Conservation (phyloP, 2,888 invertebrate genomes). For the Melanotus villosus region DNA sequence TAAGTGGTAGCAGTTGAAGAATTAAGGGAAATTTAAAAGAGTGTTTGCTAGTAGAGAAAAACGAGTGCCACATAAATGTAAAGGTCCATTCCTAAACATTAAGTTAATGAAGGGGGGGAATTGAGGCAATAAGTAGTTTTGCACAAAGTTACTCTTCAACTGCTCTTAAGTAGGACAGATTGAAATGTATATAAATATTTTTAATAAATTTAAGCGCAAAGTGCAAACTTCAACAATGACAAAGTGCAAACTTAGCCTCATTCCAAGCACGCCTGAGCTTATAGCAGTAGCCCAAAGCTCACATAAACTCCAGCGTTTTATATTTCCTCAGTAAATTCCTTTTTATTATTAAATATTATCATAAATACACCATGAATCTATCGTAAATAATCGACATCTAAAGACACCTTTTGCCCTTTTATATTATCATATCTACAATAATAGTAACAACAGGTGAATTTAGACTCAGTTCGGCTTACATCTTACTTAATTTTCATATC, state of each 20-base stretch:
- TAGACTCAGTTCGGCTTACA: slow-evolving; percentile 25
- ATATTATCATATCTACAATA: slow-evolving; percentile 13
- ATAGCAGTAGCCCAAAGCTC: slow-evolving; percentile 62
- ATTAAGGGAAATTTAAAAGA: neutral
- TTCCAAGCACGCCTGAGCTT: slow-evolving; percentile 64
- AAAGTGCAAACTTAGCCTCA: slow-evolving; percentile 62
- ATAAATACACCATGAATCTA: no score
- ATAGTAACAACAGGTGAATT: slow-evolving; percentile 36
- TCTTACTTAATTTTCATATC: no score
- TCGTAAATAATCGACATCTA: no score
- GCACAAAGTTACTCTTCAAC: slow-evolving; percentile 15
- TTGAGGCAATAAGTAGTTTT: neutral
- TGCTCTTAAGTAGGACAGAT: slow-evolving; percentile 10
- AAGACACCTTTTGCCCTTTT: slow-evolving; percentile 33
- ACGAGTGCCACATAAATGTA: no score
- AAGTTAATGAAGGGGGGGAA: no score
- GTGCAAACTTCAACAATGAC: slow-evolving; percentile 48
- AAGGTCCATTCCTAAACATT: no score
- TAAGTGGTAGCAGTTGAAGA: slow-evolving; percentile 24
- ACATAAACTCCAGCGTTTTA: slow-evolving; percentile 46
- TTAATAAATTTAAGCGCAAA: slow-evolving; percentile 40
- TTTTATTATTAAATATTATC: no score
- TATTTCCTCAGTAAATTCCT: no score
- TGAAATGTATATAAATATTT: slow-evolving; percentile 15
- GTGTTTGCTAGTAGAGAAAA: no score